phyloP scores from a whole-genome alignment of 2,113 vertebrate species.

The Bagarius yarrelli region DNA sequence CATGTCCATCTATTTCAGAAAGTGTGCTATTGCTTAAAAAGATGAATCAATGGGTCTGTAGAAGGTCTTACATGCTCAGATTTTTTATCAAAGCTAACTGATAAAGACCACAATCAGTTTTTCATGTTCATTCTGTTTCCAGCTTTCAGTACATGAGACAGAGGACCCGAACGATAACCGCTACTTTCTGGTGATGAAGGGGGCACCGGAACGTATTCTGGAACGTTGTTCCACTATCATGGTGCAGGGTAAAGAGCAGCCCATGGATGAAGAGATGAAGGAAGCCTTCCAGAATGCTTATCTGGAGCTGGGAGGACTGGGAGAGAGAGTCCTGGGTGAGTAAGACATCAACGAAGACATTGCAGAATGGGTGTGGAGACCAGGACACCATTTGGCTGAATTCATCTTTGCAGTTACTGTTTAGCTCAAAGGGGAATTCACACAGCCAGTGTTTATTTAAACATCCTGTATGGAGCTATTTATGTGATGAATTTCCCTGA shows the following conservation, averaged over 20 bases:
- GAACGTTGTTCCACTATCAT: conserved; percentile 86
- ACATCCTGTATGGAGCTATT: no score
- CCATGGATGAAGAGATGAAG: conserved; percentile 85
- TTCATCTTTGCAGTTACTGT: no score
- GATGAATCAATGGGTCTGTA: not conserved
- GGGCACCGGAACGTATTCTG: conserved; percentile 86
- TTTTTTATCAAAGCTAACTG: not conserved
- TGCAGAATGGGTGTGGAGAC: no score
- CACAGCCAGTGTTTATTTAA: no score
- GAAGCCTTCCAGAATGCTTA: conserved; percentile 91
- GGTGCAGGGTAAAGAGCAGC: conserved; percentile 86
- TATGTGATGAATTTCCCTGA: no score
- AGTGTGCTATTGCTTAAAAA: not conserved
- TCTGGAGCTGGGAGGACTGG: conserved; percentile 83
- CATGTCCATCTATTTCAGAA: not conserved
- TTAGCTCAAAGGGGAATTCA: no score
- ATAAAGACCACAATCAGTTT: not conserved
- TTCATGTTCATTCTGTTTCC: not conserved
- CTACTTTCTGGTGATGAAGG: conserved; percentile 92
- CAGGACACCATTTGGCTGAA: no score
- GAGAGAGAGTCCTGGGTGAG: conserved; percentile 70
- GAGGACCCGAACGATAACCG: conserved; percentile 78
- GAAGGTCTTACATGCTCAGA: not conserved
- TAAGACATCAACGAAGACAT: not conserved
- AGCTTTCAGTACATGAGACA: conserved; percentile 78